These are phyloP conservation scores for Cyanoliseus patagonus DNA, from an alignment of 2,113 vertebrate genomes.

Conservation along the genomic window DNA sequence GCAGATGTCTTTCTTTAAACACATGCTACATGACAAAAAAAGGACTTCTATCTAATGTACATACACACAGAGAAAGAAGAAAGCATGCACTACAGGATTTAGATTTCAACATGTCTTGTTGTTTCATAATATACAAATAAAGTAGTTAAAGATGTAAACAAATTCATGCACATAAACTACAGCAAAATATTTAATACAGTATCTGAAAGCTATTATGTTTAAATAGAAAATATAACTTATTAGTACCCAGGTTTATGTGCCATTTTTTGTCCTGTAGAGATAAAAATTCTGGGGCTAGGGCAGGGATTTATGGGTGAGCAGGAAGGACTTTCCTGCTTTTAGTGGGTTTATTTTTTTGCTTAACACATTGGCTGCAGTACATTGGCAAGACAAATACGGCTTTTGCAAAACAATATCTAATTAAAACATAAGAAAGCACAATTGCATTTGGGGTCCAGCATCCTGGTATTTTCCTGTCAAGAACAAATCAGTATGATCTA, in stretches of 20 bases:
- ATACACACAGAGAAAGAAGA: slow-evolving; percentile 58
- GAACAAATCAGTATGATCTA: slow-evolving; percentile 8
- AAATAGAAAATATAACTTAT: slow-evolving; percentile 79
- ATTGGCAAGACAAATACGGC: slow-evolving; percentile 57
- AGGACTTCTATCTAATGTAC: slow-evolving; percentile 72
- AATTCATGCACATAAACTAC: slow-evolving; percentile 75
- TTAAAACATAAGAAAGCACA: slow-evolving; percentile 29
- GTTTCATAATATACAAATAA: slow-evolving; percentile 74
- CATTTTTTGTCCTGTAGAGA: slow-evolving; percentile 66
- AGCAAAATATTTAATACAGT: slow-evolving; percentile 74
- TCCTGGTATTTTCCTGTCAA: slow-evolving; percentile 15
- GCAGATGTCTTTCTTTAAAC: slow-evolving; percentile 61
- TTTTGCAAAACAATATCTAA: slow-evolving; percentile 51
- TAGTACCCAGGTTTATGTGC: slow-evolving; percentile 71
- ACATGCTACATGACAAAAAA: slow-evolving; percentile 67
- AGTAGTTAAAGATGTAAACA: slow-evolving; percentile 74
- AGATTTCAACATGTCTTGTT: slow-evolving; percentile 44
- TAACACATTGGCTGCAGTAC: slow-evolving; percentile 39
- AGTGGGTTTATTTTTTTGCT: background rate
- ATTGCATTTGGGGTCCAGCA: background rate
- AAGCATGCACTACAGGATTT: slow-evolving; percentile 71
- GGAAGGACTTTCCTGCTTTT: background rate
- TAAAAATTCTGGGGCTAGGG: background rate
- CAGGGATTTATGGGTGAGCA: background rate
- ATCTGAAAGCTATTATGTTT: slow-evolving; percentile 73